Evolutionary conservation across 2,888 invertebrate species (phyloP), one percentile per base, ranked within the genome.

Genomic region (Callimorpha dominula): DNA sequence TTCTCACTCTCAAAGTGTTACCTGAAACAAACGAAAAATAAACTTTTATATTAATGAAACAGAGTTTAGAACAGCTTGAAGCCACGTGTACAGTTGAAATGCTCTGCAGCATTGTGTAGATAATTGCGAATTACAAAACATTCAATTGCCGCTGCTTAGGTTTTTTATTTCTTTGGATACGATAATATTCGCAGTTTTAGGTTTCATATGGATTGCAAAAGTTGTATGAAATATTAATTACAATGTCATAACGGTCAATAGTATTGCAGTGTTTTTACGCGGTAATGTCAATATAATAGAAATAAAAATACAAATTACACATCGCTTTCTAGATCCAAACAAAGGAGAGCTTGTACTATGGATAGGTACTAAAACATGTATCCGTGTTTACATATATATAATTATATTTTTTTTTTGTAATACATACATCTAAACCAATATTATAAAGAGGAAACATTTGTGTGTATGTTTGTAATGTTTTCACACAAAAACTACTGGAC

Each of bases 1-100:
- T 92, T 89, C 87, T 85, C 75, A 80, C 87, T 79, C 81, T 82
- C 78, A 84, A 83, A 80, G 68, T 63, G 62, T 82, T 79, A 87
- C 84, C 85, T 84, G 82, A 57, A 84, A 84, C 81, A 85, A 85
- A 65, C 15, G 31, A 40, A 84, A 78, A 78, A 63, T 5, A 0
- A 78, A 49, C 70, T 43, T 81, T 84, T 71, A 9, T 0, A 0
- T 0, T 0, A 4, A 0, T 1, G 0, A 2, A 9, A 9, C 70
- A 78, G 52, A 52, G 70, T 74, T 70, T n/a, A 15, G 49, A 60
- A 0, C 71, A 17, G 15, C 17, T 65, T 40, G 9, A 15, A n/a
- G 14, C 11, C 9, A 50, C 6, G 6, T 68, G 17, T 31, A 64
- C 63, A 6, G 31, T 63, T 42, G 85, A 74, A 70, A 71, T 80